Conservation (phyloP, 1,140 invertebrate genomes). For the Brachionus calyciflorus region DNA sequence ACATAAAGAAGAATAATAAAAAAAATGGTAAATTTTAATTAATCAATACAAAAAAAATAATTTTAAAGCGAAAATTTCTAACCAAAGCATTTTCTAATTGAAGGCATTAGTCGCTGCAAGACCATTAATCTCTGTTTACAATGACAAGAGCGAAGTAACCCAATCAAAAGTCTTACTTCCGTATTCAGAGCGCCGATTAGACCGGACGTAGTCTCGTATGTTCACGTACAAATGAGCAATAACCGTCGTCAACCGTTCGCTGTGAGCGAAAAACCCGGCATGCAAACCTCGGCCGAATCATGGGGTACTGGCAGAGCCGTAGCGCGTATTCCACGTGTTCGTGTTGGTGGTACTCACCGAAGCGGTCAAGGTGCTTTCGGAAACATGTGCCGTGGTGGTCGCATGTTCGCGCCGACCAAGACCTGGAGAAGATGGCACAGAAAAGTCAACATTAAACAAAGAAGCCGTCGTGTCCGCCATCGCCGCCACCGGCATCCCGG, state of each 20-base stretch:
- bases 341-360: conserved; percentile 97
- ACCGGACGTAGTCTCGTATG: conserved; percentile 94
- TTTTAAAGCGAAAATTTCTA: too few relatives aligned
- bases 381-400: conserved; percentile 99
- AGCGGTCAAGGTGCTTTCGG: conserved; percentile 99
- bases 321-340: conserved; percentile 98
- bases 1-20: not conserved
- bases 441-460: conserved; percentile 91
- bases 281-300: conserved; percentile 98
- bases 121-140: conserved; percentile 87
- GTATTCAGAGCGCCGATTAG: conserved; percentile 96
- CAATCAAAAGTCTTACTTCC: conserved; percentile 77
- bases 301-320: conserved; percentile 99
- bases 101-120: conserved; percentile 65
- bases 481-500: conserved; percentile 90
- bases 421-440: conserved; percentile 96
- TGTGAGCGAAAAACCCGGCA: conserved; percentile 94
- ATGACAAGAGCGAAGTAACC: conserved; percentile 83
- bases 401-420: conserved; percentile 99
- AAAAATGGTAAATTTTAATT: conserved; percentile 45
- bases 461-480: conserved; percentile 90
- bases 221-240: conserved; percentile 90
- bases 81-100: too few relatives aligned
- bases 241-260: conserved; percentile 94
- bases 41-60: conserved; percentile 11